Base-by-base conservation (phyloP, 2,113 vertebrate species). In the Oceanites oceanicus region DNA sequence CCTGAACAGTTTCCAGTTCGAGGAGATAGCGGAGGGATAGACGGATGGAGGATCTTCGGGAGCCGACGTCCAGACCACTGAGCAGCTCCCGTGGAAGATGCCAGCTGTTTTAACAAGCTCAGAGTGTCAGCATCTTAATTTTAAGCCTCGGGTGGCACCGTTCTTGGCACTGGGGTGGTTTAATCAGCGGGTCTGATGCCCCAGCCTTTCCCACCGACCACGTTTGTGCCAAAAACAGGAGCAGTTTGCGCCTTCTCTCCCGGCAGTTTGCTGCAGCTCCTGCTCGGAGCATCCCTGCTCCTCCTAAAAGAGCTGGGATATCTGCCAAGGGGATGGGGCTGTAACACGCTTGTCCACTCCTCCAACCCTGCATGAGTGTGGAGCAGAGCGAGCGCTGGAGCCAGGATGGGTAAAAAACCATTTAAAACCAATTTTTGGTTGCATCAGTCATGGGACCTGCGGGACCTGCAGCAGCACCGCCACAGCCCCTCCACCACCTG, bases 191-290 rank as follows among this genome's bases (percentile, higher is more conserved):
- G 19, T 86, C 36, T 52, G 67, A 13, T 2, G 6, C 4, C 11
- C 13, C 72, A 59, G 58, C 23, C 30, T 49, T 56, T 53, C 45
- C 34, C 75, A 62, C 30, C 3, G 0, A 23, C 22, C 68, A 11
- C 0, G 0, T 5, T 15, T 29, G 26, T 56, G 70, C 23, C 78
- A 52, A 47, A 65, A 18, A 10, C 0, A 0, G 73, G 44, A 61
- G 63, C 32, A 29, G 11, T 4, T 66, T 40, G 38, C 1, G 2
- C 12, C 49, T 53, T 52, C 50, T 62, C 34, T 58, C 61, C 42
- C 52, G 49, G 36, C 40, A 61, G 5, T 56, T 82, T 70, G 29
- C 70, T 77, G 50, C 49, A 78, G 78, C 77, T 73, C 49, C 50
- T 52, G 50, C 75, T 47, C 3, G 3, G 55, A 59, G 40, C 68